Conservation (phyloP, 2,888 invertebrate species). For the Cartodere bifasciata region DNA sequence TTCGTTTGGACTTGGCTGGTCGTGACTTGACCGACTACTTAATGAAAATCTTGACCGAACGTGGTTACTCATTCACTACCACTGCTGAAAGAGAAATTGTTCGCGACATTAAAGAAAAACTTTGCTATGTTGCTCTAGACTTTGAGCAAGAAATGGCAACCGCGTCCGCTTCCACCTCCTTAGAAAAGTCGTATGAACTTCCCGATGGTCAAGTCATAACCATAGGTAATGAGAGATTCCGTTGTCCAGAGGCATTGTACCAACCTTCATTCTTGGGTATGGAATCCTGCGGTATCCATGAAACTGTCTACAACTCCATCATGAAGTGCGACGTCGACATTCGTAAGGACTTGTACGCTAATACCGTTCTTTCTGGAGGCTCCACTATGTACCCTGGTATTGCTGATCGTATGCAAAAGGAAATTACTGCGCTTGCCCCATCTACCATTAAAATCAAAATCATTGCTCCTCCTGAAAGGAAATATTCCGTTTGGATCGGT, state of each 20-base stretch:
- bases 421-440: conserved; percentile 85
- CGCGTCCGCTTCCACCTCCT: conserved; percentile 75
- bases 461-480: conserved; percentile 93
- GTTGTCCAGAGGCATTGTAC: conserved; percentile 81
- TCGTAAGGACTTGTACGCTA: conserved; percentile 84
- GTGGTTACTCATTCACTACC: conserved; percentile 91
- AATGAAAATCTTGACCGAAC: conserved; percentile 94
- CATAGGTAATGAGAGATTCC: conserved; percentile 78
- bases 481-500: no score
- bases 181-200: conserved; percentile 87
- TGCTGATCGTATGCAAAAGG: conserved; percentile 96
- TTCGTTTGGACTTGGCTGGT: conserved; percentile 92
- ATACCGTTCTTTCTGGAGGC: conserved; percentile 83
- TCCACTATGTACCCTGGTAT: conserved; percentile 94
- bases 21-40: conserved; percentile 94
- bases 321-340: conserved; percentile 93
- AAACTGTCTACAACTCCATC: conserved; percentile 88
- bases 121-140: conserved; percentile 80
- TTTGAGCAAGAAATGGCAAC: conserved; percentile 89
- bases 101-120: conserved; percentile 85
- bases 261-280: conserved; percentile 84
- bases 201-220: conserved; percentile 85
- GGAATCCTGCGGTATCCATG: conserved; percentile 88
- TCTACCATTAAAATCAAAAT: conserved; percentile 89
- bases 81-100: conserved; percentile 92